Base-by-base conservation (phyloP, 2,113 vertebrate species). In the Corythaeola cristata region DNA sequence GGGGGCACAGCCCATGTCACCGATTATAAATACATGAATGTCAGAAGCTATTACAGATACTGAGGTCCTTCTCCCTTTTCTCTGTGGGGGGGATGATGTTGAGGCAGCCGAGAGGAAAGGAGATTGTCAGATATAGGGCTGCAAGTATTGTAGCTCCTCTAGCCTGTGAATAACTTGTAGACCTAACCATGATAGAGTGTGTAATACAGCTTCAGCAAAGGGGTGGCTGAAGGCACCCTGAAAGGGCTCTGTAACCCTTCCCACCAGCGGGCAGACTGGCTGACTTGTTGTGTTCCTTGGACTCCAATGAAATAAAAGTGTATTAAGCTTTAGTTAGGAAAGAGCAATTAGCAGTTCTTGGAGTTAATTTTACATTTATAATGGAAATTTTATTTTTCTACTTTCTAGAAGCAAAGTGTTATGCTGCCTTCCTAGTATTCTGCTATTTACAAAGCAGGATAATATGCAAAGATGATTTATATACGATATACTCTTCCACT, bases 301-400 rank as follows among this genome's bases (percentile, higher is more conserved):
- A 98, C 93, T 98, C 98, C 55, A 98, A 97, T 83, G 98, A 98
- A 95, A 98, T 98, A 89, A 98, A 98, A 98, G 98, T 98, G 94
- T 6, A 69, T 69, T 63, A 79, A 62, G 11, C 39, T 56, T 59
- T 64, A 59, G 26, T 53, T 41, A 35, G 37, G 12, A 37, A 78
- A 69, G 18, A 63, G 32, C 28, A 52, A 41, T 45, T 45, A 41
- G 19, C 23, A 35, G 26, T 53, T 81, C 64, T n/a, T 41, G 26
- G 27, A 35, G 24, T 37, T 27, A 39, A 17, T 50, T 64, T 84
- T 56, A 35, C 6, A 17, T 47, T 80, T 68, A 56, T 19, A 75
- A 49, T 12, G 15, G 15, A 6, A 15, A 50, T 55, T 33, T 19
- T 33, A 30, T 33, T 53, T 44, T 71, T 44, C 72, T 11, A 22